phyloP scores from a whole-genome alignment of 2,113 vertebrate species.

The Stictonetta naevosa region DNA sequence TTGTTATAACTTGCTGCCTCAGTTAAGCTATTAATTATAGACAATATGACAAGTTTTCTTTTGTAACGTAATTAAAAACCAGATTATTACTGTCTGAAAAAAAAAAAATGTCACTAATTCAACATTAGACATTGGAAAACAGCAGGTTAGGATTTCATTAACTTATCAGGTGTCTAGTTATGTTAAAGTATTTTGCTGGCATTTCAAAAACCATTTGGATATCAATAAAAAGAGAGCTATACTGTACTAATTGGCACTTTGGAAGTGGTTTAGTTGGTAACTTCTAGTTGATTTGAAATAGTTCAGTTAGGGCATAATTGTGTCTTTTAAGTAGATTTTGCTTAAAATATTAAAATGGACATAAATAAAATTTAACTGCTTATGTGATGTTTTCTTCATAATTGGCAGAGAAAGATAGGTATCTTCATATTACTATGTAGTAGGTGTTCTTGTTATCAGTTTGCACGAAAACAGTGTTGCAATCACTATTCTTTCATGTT shows the following conservation, averaged over 20 bases:
- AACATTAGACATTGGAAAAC: slow-evolving; percentile 24
- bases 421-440: slow-evolving; percentile 16
- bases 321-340: neutral
- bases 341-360: slow-evolving; percentile 37
- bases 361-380: slow-evolving; percentile 37
- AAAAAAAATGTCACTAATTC: slow-evolving; percentile 14
- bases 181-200: neutral
- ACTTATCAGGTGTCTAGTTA: neutral
- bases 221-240: slow-evolving; percentile 12
- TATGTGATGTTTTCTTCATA: neutral
- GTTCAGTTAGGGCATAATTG: neutral
- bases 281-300: slow-evolving; percentile 18
- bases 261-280: neutral
- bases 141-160: slow-evolving; percentile 45
- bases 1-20: neutral
- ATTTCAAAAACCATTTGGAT: slow-evolving; percentile 10
- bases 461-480: neutral
- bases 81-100: neutral
- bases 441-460: neutral
- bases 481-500: neutral
- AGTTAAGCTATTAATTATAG: slow-evolving; percentile 16
- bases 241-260: slow-evolving; percentile 28
- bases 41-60: neutral
- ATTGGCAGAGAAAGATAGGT: neutral
- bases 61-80: slow-evolving; percentile 22